Evolutionary conservation across 2,797 vertebrate genomes (phyloP), one percentile per base, ranked within the genome.

Genomic region (Limosa lapponica): DNA sequence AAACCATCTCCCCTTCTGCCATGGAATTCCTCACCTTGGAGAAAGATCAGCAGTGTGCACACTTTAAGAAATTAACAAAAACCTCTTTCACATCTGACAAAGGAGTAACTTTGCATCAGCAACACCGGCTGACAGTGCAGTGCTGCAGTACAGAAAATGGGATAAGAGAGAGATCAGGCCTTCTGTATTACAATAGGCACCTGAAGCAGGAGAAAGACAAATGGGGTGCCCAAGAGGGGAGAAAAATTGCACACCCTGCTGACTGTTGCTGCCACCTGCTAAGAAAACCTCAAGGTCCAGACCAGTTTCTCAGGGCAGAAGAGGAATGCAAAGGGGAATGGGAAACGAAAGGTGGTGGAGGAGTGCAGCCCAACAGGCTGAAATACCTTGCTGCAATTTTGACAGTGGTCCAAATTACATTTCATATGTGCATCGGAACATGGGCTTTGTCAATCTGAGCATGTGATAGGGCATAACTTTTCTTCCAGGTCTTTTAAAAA

Each of bases 41-140:
- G 32, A 46, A 90, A 87, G 41, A 44, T 83, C 25, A 5, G 4
- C 32, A 80, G 22, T 23, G 5, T 82, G 22, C 17, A 54, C 7
- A 9, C 14, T 75, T 46, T 14, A 70, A 2, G 7, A 75, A 75
- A 85, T 51, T 11, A 87, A 82, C 11, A 83, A 43, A 61, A 39
- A 1, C 0, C 0, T 8, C 20, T 7, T 37, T 72, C 28, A 0
- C 30, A 44, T 43, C 49, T 74, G 28, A 80, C 22, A 67, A 67
- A 62, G 13, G 13, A 84, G 14, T n/a, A 79, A 71, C 25, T 49
- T 62, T 4, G 16, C 51, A 69, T 44, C 44, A 65, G 30, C 28
- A 49, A 58, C 11, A 32, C 39, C 54, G 46, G 19, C 15, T 62
- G 36, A 54, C 17, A 66, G 20, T n/a, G 36, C 24, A 70, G 16